These are phyloP conservation scores for Acronicta leporina DNA, from an alignment of 2,888 invertebrate species.

Conservation along the genomic window DNA sequence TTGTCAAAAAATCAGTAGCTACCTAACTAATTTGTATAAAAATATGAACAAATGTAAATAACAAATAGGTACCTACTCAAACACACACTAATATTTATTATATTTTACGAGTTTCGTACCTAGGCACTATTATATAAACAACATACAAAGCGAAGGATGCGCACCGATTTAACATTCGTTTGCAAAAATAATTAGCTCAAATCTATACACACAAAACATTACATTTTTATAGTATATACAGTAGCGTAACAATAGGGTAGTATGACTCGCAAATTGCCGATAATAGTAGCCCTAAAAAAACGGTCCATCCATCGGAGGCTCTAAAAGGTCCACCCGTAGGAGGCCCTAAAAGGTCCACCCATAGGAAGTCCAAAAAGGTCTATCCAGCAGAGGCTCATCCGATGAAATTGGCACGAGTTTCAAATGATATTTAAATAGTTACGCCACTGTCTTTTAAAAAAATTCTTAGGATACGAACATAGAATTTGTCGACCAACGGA, in stretches of 20 bases:
- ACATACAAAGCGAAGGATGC: conserved; percentile 66
- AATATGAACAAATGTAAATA: conserved; percentile 15
- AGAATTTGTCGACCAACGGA: conserved; percentile 18
- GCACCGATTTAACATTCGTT: conserved; percentile 53
- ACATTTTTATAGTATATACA: background rate
- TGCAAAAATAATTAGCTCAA: conserved; percentile 19
- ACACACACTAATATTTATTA: conserved; percentile 37
- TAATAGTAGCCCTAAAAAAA: no score
- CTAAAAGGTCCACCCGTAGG: no score
- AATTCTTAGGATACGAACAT: conserved; percentile 15
- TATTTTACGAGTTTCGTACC: conserved; percentile 55
- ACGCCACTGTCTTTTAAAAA: no score
- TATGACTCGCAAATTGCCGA: no score
- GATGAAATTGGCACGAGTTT: no score
- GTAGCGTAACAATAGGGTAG: no score
- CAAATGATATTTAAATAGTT: no score
- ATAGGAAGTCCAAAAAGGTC: no score
- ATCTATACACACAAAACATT: background rate
- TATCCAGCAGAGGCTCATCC: no score
- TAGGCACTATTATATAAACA: conserved; percentile 57
- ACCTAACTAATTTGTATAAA: conserved; percentile 12
- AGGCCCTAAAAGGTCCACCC: no score
- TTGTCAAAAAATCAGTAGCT: no score
- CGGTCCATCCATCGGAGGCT: no score
- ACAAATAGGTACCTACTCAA: conserved; percentile 22